Base-by-base conservation (phyloP, 1,140 invertebrate species). In the Wiebesia pumilae region DNA sequence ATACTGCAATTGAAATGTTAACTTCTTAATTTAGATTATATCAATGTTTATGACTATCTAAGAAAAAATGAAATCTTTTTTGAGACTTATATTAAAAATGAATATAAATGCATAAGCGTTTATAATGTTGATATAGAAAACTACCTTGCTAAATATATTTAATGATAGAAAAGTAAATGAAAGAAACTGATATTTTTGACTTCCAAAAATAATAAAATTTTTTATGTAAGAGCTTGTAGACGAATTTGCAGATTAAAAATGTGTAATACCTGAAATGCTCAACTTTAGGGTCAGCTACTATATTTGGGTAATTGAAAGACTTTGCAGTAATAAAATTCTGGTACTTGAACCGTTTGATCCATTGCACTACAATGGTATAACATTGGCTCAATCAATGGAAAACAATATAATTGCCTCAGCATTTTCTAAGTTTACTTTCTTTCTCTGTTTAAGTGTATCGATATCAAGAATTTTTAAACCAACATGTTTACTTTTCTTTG, bases 261-360 rank as follows among this genome's bases (percentile, higher is more conserved):
- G 16, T 54, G n/a, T 62, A 58, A 67, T 12, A 27, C n/a, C 65
- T 84, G 58, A 21, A 47, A 75, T 78, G 33, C 75, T 69, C 30
- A 79, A 78, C 83, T 84, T 77, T 62, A 67, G 19, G 51, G 33
- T 84, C 7, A 79, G 38, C 51, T 79, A 51, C 38, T 40, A 38
- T 58, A 67, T 16, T 84, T 65, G 16, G n/a, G 35, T 78, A 67
- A 40, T 81, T 85, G 84, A 85, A 85, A 85, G 65, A 81, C 84
- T 85, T n/a, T 81, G 84, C 38, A 86, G 67, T 81, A 86, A 86
- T 81, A 81, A 86, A 86, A 62, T 75, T 86, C 78, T 81, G 67
- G 84, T 51, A 86, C 54, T 86, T 86, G 24, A 86, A 81, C 54
- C 79, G 47, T 75, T 62, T 43, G 21, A 84, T 84, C 73, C 24